Evolutionary conservation across 2,797 vertebrate species (phyloP).

Genomic region (Argentina silus): DNA sequence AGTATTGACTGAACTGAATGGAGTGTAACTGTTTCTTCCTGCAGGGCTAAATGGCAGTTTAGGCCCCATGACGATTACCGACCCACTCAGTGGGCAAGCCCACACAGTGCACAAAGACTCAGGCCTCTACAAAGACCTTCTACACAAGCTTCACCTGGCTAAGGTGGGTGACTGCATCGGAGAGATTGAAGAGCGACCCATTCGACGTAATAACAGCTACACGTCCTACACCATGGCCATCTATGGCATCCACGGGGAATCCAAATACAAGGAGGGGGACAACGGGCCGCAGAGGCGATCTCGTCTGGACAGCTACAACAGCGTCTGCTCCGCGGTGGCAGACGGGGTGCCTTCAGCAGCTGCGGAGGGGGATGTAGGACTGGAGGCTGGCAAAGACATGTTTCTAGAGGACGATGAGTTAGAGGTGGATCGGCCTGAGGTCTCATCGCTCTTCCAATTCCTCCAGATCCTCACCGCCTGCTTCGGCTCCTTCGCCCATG

Average conservation of each 20-base stretch:
- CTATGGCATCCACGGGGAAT: constrained; percentile 90
- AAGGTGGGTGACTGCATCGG: constrained; percentile 95
- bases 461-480: constrained; percentile 97
- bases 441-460: constrained; percentile 94
- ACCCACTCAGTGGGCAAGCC: constrained; percentile 82
- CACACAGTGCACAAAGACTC: constrained; percentile 96
- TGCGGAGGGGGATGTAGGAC: constrained; percentile 49
- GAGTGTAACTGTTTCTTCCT: background rate
- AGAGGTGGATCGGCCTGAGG: constrained; percentile 85
- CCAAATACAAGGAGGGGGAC: constrained; percentile 77
- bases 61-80: constrained; percentile 71
- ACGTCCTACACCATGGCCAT: constrained; percentile 97
- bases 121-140: constrained; percentile 93
- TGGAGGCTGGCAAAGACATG: constrained; percentile 57
- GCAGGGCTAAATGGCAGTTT: constrained; percentile 65
- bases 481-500: constrained; percentile 97
- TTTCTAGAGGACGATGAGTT: constrained; percentile 83
- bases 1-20: background rate
- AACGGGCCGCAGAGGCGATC: constrained; percentile 81
- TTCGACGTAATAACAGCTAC: constrained; percentile 96
- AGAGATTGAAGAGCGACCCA: constrained; percentile 86
- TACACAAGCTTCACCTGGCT: constrained; percentile 91
- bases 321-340: constrained; percentile 86
- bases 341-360: constrained; percentile 70
- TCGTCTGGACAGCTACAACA: constrained; percentile 91